These are phyloP conservation scores for Hylyphantes graminicola DNA, from an alignment of 1,140 invertebrate species.

Conservation along the genomic window DNA sequence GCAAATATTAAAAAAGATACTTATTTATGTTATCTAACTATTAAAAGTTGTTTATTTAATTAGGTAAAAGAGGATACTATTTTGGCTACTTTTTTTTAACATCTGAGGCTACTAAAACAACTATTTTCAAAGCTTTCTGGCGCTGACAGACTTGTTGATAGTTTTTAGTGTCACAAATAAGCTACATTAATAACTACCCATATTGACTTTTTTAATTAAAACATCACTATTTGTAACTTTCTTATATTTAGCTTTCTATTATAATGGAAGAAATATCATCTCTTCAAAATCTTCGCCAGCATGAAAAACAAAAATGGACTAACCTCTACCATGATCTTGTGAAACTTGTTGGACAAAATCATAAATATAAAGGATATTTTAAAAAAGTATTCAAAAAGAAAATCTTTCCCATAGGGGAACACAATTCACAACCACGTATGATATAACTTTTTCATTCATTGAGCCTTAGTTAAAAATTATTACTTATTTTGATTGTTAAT, in stretches of 20 bases:
- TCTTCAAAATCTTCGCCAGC: neutral
- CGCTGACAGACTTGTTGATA: neutral
- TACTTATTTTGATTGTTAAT: neutral
- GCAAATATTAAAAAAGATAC: no score
- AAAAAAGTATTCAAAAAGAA: conserved; percentile 45
- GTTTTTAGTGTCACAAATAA: neutral
- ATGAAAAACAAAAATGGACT: conserved; percentile 27
- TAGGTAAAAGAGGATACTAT: no score
- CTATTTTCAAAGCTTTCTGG: no score
- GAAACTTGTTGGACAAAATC: conserved; percentile 15
- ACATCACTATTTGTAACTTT: neutral
- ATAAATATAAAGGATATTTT: conserved; percentile 38
- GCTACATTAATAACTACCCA: neutral
- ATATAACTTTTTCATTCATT: neutral
- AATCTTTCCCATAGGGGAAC: neutral
- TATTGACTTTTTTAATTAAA: neutral
- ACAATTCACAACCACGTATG: neutral
- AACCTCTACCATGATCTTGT: conserved; percentile 17
- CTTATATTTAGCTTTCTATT: conserved; percentile 8
- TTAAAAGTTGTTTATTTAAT: no score
- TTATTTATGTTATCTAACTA: no score
- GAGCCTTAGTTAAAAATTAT: neutral
- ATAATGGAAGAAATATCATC: neutral
- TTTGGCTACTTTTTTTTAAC: no score
- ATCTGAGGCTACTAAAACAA: no score